Base-by-base conservation (phyloP, 2,888 invertebrate genomes). In the Habrosyne pyritoides region DNA sequence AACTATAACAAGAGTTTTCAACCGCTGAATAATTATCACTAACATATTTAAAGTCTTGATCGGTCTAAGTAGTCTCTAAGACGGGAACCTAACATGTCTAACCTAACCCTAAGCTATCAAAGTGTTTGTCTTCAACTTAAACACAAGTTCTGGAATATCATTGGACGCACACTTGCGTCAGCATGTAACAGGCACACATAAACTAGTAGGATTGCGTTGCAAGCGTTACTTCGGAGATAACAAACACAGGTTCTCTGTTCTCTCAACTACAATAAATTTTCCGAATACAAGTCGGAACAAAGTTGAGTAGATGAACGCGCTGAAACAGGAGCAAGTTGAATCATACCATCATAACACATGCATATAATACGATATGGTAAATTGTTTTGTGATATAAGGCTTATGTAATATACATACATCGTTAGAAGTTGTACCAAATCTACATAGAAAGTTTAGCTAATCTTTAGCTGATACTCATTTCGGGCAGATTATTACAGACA, bases 181-280 rank as follows among this genome's bases (percentile, higher is more conserved):
- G 18, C 21, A 26, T 8, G 49, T 50, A 50, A 28, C 10, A 50
- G 50, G 50, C 12, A 18, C 28, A 21, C 30, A 50, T 50, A 28
- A 50, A 26, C 18, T 5, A 21, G 10, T 10, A 28, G 28, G n/a
- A 48, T 8, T 49, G 48, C 26, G 26, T 18, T 42, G 18, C 42
- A 42, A 18, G 42, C 6, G 12, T 49, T 26, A 49, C 26, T 26
- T 18, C n/a, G 14, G 42, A 42, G 24, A 10, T 28, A 28, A 28
- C 28, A 12, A 28, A 21, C 28, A 28, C 28, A 28, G 14, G 36
- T 36, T 36, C 36, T 36, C 36, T 18, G 42, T 42, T 42, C 28
- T 18, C 28, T 8, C 50, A 50, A 50, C 50, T 14, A 50, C 18
- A 50, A 28, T 50, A 50, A 28, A 30, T 49, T 26, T 21, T 28